Evolutionary conservation across 2,888 invertebrate genomes (phyloP).

Genomic region (Stegana nigrithorax): DNA sequence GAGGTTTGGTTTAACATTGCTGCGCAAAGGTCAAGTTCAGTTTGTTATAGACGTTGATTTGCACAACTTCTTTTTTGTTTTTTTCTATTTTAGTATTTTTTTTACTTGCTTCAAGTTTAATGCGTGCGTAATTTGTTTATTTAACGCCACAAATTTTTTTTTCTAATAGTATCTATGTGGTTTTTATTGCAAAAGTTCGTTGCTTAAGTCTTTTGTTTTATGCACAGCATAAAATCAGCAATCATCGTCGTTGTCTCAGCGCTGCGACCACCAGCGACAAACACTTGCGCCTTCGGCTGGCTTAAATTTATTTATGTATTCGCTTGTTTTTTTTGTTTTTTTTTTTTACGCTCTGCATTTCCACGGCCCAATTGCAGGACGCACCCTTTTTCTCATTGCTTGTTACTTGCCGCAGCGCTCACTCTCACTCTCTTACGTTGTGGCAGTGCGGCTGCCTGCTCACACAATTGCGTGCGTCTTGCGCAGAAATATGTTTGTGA

Average conservation of each 20-base stretch:
- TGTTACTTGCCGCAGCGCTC: neutral
- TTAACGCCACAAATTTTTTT: neutral
- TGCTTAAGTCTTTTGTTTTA: slow-evolving; percentile 16
- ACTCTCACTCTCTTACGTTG: neutral
- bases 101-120: no score
- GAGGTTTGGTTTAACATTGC: neutral
- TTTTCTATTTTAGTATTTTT: no score
- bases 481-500: slow-evolving; percentile 49
- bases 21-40: slow-evolving; percentile 10
- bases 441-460: neutral
- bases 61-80: neutral
- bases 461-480: neutral
- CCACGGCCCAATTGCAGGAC: neutral
- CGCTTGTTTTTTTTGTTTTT: neutral
- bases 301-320: neutral
- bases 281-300: neutral
- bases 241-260: no score
- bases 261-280: neutral
- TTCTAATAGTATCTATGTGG: neutral
- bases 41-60: slow-evolving; percentile 1
- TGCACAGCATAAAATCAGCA: neutral
- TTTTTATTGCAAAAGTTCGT: slow-evolving; percentile 21
- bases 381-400: no score
- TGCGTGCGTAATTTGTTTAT: slow-evolving; percentile 11
- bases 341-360: neutral